A percentile compares a stretch with the other conserved stretches of the same genome.
Evolutionary conservation across 2,113 vertebrate genomes (phyloP).

Genomic region (Connochaetes taurinus): DNA sequence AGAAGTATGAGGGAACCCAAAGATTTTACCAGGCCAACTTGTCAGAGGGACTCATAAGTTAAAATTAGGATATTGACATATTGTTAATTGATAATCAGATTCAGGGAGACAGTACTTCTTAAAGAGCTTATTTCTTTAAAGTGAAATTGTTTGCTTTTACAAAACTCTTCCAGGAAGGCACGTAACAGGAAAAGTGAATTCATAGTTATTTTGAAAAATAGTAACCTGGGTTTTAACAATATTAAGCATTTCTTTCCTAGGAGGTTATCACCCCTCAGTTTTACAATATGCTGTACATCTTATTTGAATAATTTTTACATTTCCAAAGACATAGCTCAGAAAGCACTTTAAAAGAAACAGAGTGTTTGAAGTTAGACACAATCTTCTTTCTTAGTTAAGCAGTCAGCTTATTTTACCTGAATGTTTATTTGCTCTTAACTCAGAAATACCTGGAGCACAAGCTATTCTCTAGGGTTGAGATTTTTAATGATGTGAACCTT

Average conservation of each 20-base stretch:
- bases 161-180: background rate
- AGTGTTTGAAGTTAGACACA: background rate
- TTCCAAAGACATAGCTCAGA: background rate
- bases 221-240: background rate
- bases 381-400: background rate
- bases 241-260: background rate
- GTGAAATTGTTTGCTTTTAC: background rate
- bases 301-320: background rate
- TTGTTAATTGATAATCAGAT: background rate
- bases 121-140: background rate
- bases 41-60: background rate
- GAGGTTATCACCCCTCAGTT: background rate
- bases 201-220: background rate
- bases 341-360: constrained; percentile 5
- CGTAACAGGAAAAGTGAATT: background rate
- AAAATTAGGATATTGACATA: background rate
- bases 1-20: background rate
- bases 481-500: background rate
- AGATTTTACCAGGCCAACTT: background rate
- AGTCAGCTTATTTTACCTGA: background rate
- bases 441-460: constrained; percentile 6
- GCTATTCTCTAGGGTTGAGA: background rate
- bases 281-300: background rate
- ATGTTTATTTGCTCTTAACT: background rate
- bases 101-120: background rate